Percentiles rank a stretch among this genome's conserved stretches.
These are phyloP conservation scores for Dromius quadrimaculatus DNA, from an alignment of 2,888 invertebrate species.

Conservation along the genomic window DNA sequence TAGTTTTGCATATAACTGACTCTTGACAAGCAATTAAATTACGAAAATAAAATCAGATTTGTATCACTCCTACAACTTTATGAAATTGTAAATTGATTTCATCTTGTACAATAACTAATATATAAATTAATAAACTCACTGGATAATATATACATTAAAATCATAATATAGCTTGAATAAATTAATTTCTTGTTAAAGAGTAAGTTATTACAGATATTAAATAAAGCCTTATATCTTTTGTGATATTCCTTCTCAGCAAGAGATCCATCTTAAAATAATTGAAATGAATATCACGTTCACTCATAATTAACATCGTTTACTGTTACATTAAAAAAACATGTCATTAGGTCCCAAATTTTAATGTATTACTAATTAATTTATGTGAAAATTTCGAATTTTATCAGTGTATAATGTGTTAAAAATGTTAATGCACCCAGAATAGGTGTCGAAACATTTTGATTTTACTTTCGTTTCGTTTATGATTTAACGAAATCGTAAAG, in stretches of 20 bases:
- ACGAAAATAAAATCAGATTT: too few species aligned
- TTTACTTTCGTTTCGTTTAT: conserved; percentile 30
- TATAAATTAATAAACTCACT: too few species aligned
- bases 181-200: conserved; percentile 16
- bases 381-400: conserved; percentile 40
- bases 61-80: conserved; percentile 9
- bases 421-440: conserved; percentile 31
- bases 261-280: conserved; percentile 17
- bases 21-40: too few species aligned
- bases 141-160: too few species aligned
- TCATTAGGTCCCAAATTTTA: conserved; percentile 17
- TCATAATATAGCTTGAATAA: too few species aligned
- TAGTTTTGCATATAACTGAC: too few species aligned
- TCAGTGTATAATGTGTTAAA: conserved; percentile 29
- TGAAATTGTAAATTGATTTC: conserved; percentile 17
- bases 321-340: conserved; percentile 16
- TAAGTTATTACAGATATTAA: neutral
- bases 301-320: conserved; percentile 20
- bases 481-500: conserved; percentile 12
- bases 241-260: conserved; percentile 17
- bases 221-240: conserved; percentile 9
- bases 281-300: conserved; percentile 1
- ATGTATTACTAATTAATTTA: conserved; percentile 46
- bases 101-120: neutral
- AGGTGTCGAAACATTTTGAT: conserved; percentile 41